Percentiles rank a stretch among this genome's conserved stretches.
Evolutionary conservation across 2,113 vertebrate genomes (phyloP).

Genomic region (Muntiacus reevesi): DNA sequence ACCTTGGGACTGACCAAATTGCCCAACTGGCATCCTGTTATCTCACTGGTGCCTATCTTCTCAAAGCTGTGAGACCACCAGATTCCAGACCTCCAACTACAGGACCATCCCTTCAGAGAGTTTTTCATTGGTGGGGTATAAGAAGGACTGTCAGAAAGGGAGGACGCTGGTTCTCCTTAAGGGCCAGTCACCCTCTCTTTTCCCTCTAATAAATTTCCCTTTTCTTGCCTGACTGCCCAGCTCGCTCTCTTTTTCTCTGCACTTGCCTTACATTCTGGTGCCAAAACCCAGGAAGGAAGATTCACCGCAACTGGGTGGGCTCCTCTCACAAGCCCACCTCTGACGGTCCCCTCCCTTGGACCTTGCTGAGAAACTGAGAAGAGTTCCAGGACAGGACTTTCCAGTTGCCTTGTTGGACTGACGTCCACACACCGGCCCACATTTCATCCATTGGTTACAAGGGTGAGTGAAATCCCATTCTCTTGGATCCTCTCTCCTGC

Average conservation of each 20-base stretch:
- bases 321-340: not conserved
- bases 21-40: not conserved
- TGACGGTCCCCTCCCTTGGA: not conserved
- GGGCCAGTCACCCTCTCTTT: not conserved
- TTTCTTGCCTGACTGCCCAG: not conserved
- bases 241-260: not conserved
- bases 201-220: not conserved
- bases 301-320: not conserved
- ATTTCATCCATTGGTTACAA: not conserved
- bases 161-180: not conserved
- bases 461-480: not conserved
- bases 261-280: not conserved
- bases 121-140: not conserved
- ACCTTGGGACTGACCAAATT: not conserved
- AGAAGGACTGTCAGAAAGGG: not conserved
- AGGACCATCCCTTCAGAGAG: not conserved
- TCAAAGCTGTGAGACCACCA: not conserved
- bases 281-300: not conserved
- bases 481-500: not conserved
- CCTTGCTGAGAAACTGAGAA: not conserved
- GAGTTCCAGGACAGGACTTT: not conserved
- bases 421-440: not conserved
- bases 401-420: not conserved
- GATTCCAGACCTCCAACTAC: not conserved
- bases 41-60: not conserved